A percentile compares a stretch with the other conserved stretches of the same genome.
These are phyloP conservation scores for Thrips palmi DNA, from an alignment of 1,140 invertebrate genomes.

Conservation along the genomic window DNA sequence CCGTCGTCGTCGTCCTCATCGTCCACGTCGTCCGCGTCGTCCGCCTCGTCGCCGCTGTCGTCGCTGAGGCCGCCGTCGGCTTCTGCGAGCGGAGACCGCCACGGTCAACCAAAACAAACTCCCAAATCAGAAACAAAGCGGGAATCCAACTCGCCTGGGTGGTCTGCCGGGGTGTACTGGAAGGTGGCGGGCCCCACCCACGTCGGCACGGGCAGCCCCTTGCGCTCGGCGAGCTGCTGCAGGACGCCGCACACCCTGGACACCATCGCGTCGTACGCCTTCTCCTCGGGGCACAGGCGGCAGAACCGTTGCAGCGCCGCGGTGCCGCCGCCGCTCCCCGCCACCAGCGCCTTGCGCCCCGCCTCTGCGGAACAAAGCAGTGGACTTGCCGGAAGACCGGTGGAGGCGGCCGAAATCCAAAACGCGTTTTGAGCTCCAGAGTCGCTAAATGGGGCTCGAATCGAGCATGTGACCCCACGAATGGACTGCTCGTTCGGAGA, in stretches of 20 bases:
- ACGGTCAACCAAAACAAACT: conserved; percentile 2
- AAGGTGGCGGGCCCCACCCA: conserved; percentile 31
- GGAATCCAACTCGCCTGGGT: not conserved
- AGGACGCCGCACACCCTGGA: conserved; percentile 41
- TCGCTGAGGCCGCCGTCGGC: conserved; percentile 20
- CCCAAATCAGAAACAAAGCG: not conserved
- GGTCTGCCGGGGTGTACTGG: conserved; percentile 23
- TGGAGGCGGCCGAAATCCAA: too few relatives aligned
- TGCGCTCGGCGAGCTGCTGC: conserved; percentile 39
- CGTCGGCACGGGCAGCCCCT: conserved; percentile 35
- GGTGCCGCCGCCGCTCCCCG: conserved; percentile 36
- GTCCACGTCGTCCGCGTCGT: conserved; percentile 21
- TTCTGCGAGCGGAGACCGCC: conserved; percentile 21
- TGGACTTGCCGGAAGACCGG: too few relatives aligned
- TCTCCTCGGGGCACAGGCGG: conserved; percentile 40
- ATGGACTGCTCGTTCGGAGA: conserved; percentile 33
- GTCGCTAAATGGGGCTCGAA: conserved; percentile 5
- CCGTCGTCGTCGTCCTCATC: conserved; percentile 22
- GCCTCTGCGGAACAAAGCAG: conserved; percentile 30
- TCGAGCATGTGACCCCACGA: conserved; percentile 2
- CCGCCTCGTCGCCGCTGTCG: conserved; percentile 17
- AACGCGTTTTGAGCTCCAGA: conserved; percentile 8
- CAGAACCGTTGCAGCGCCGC: conserved; percentile 40
- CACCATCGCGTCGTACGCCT: conserved; percentile 37
- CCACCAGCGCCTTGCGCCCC: conserved; percentile 36